Evolutionary conservation across 2,888 invertebrate genomes (phyloP), one percentile per base, ranked within the genome.

Genomic region (Lasioglossum leucozonium): DNA sequence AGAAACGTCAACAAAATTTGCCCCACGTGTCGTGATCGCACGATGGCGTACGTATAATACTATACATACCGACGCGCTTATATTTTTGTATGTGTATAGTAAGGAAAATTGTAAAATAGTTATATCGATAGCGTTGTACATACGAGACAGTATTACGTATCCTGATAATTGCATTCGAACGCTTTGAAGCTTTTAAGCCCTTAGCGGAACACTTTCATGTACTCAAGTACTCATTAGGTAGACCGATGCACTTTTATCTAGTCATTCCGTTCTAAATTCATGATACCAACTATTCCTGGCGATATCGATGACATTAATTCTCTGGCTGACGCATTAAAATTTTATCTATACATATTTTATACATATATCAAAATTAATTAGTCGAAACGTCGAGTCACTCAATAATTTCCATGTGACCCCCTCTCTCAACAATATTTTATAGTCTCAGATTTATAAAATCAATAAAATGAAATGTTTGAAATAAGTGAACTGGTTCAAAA

Each of bases 21-120:
- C 47, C n/a, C 26, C 62, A 51, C 44, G 18, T 55, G n/a, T 37
- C 62, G 34, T 40, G 13, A 62, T 67, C 51, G 51, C 42, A 55
- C 67, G 58, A 26, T 22, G 40, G 47, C 18, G 51, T 51, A 72
- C 62, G 51, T 74, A 77, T 85, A 69, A 22, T 51, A 51, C 22
- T 77, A 85, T 62, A 30, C 85, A 85, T 86, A 86, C 69, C 62
- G 76, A 69, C 82, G 77, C 82, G 85, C 85, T 86, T 85, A 82
- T 86, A 86, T 86, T 86, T 86, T 86, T 86, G 73, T 86, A 86
- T 85, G 82, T 71, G 79, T 78, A 85, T 82, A 85, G 74, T 86
- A 79, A 85, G 76, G 71, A 65, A 65, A 69, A 82, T 42, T 82
- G 86, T 85, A 85, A 80, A 58, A 77, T 84, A 85, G 44, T 80